phyloP scores from a whole-genome alignment of 1,140 invertebrate species.

The Neodiprion pinetum region DNA sequence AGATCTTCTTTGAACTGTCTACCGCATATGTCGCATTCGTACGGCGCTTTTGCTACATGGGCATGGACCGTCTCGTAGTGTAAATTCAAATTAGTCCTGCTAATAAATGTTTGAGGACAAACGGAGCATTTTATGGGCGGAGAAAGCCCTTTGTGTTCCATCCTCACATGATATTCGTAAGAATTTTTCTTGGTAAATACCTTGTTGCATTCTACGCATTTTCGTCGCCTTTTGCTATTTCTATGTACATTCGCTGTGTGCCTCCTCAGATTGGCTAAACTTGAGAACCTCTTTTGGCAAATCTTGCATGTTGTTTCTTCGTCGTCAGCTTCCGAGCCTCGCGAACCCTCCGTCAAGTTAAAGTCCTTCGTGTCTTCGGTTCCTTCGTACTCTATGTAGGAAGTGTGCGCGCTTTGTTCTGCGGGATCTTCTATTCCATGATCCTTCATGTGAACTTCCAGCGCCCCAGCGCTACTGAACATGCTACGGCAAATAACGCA shows the following conservation, averaged over 20 bases:
- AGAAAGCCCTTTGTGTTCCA: slow-evolving; percentile 11
- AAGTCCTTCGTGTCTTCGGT: slow-evolving; percentile 13
- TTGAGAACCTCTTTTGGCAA: slow-evolving; percentile 67
- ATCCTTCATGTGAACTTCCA: slow-evolving; percentile 66
- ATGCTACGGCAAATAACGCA: slow-evolving; percentile 68
- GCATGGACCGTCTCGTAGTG: slow-evolving; percentile 48
- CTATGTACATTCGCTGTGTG: slow-evolving; percentile 67
- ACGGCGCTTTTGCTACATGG: slow-evolving; percentile 32
- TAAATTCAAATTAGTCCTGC: slow-evolving; percentile 39
- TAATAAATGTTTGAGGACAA: slow-evolving; percentile 39
- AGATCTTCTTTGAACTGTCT: slow-evolving; percentile 63
- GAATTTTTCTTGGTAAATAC: slow-evolving; percentile 56
- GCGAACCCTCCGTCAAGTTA: neutral
- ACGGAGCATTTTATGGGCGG: slow-evolving; percentile 33
- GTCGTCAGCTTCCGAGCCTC: slow-evolving; percentile 33
- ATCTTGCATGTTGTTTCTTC: slow-evolving; percentile 65
- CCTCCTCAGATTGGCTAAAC: slow-evolving; percentile 52
- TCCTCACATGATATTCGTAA: slow-evolving; percentile 15
- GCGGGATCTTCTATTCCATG: slow-evolving; percentile 51
- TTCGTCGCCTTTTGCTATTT: slow-evolving; percentile 52
- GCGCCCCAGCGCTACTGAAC: slow-evolving; percentile 65
- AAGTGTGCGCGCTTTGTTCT: slow-evolving; percentile 44
- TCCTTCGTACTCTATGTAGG: slow-evolving; percentile 37
- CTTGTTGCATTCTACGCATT: slow-evolving; percentile 62
- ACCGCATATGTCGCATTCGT: slow-evolving; percentile 67